These are phyloP conservation scores for Pollenia labialis DNA, from an alignment of 2,888 invertebrate species.

Conservation along the genomic window DNA sequence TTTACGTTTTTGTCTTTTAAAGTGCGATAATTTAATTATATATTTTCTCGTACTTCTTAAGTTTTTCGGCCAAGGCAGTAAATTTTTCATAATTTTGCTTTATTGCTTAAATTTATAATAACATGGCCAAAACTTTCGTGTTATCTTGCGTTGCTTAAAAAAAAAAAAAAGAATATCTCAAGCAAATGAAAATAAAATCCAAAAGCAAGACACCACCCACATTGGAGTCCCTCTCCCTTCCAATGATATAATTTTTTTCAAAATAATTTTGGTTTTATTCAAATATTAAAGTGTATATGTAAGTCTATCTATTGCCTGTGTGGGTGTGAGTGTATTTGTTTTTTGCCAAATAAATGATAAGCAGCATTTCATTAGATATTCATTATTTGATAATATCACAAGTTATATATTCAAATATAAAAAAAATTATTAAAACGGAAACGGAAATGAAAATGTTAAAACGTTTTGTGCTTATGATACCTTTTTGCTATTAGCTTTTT, in stretches of 20 bases:
- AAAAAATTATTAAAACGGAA: conserved; percentile 65
- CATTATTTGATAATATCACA: conserved; percentile 77
- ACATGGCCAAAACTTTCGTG: too few species aligned
- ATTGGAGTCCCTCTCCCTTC: neutral
- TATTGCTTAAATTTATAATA: too few species aligned
- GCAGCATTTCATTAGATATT: conserved; percentile 76
- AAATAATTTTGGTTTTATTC: conserved; percentile 35
- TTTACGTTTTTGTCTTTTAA: too few species aligned
- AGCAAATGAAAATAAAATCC: conserved; percentile 69
- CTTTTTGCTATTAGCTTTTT: conserved; percentile 42
- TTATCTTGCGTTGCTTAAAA: neutral
- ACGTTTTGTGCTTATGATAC: conserved; percentile 70
- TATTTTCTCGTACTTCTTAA: too few species aligned
- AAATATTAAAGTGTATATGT: neutral
- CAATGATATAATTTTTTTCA: conserved; percentile 15
- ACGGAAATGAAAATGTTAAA: conserved; percentile 75
- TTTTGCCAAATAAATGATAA: conserved; percentile 76
- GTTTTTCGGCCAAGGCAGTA: too few species aligned
- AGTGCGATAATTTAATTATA: too few species aligned
- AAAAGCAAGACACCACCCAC: neutral
- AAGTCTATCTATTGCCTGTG: neutral
- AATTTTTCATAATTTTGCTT: too few species aligned
- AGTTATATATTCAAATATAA: conserved; percentile 62
- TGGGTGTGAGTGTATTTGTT: conserved; percentile 45
- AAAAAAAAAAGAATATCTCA: neutral